Percentiles rank a stretch among this genome's conserved stretches.
Conservation (phyloP, 2,113 vertebrate species). For the Rynchops niger region DNA sequence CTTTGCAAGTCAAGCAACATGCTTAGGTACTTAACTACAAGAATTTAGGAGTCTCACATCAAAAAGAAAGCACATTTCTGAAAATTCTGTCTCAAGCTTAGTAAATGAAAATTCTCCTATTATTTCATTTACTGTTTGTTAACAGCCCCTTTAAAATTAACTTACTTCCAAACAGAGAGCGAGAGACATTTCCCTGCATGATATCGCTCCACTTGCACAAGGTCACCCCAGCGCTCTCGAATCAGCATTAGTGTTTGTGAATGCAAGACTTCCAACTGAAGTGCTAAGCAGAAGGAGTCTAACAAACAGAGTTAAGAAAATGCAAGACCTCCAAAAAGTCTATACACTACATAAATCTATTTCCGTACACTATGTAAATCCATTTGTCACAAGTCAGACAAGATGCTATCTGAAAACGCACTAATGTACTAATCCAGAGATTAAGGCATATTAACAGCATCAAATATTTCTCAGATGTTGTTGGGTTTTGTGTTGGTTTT, state of each 20-base stretch:
- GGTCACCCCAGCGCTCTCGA: conserved; percentile 97
- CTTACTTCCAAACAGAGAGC: conserved; percentile 98
- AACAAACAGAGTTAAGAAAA: conserved; percentile 80
- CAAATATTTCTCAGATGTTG: neutral
- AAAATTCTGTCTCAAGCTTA: neutral
- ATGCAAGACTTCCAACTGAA: conserved; percentile 96
- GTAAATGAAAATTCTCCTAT: neutral
- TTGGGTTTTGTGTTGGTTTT: neutral
- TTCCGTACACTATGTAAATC: neutral
- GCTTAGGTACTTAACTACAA: neutral
- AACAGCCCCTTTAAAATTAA: conserved; percentile 21
- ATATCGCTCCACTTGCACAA: conserved; percentile 96
- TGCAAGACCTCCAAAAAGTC: neutral
- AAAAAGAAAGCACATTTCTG: neutral
- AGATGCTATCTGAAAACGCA: neutral
- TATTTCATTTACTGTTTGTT: neutral
- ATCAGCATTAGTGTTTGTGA: conserved; percentile 96
- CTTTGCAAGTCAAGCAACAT: neutral
- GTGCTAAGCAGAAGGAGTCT: conserved; percentile 98
- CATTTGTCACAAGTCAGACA: neutral
- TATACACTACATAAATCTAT: neutral
- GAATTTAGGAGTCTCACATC: neutral
- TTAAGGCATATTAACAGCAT: neutral
- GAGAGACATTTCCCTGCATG: conserved; percentile 93
- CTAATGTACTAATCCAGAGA: neutral